Conservation (phyloP, 2,888 invertebrate species). For the Callyntrura guangdongensis region DNA sequence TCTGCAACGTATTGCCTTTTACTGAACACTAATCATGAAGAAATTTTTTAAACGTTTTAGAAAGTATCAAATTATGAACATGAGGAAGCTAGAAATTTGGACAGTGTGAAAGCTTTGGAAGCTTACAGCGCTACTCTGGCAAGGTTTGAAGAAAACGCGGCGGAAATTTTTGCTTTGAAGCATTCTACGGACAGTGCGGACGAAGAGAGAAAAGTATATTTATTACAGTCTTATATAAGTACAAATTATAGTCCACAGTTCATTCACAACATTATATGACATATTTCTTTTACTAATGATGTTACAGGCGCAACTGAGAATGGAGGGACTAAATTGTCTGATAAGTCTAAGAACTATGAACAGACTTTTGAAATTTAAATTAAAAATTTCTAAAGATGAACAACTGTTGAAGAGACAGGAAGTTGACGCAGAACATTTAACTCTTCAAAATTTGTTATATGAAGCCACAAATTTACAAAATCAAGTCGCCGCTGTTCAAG, state of each 20-base stretch:
- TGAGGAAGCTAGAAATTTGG: conserved; percentile 74
- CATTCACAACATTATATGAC: no score
- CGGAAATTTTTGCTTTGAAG: conserved; percentile 69
- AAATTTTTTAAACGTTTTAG: conserved; percentile 59
- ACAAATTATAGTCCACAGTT: no score
- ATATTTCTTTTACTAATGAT: not conserved
- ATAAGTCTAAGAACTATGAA: conserved; percentile 79
- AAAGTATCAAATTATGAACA: conserved; percentile 76
- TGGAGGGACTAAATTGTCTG: conserved; percentile 77
- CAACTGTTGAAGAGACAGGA: conserved; percentile 87
- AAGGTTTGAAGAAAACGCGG: conserved; percentile 66
- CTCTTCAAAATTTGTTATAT: conserved; percentile 96
- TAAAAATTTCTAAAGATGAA: conserved; percentile 82
- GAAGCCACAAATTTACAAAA: conserved; percentile 97
- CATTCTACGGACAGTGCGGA: conserved; percentile 25
- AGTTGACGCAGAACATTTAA: conserved; percentile 95
- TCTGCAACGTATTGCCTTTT: not conserved
- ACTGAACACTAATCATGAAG: not conserved
- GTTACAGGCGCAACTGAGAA: conserved; percentile 72
- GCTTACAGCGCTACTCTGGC: conserved; percentile 27
- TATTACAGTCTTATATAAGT: no score
- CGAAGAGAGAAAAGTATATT: conserved; percentile 68
- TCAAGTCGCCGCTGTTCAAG: conserved; percentile 97
- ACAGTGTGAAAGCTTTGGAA: conserved; percentile 47
- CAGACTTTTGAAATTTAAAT: conserved; percentile 81